Conservation (phyloP, 2,113 vertebrate species). For the Apodemus speciosus region DNA sequence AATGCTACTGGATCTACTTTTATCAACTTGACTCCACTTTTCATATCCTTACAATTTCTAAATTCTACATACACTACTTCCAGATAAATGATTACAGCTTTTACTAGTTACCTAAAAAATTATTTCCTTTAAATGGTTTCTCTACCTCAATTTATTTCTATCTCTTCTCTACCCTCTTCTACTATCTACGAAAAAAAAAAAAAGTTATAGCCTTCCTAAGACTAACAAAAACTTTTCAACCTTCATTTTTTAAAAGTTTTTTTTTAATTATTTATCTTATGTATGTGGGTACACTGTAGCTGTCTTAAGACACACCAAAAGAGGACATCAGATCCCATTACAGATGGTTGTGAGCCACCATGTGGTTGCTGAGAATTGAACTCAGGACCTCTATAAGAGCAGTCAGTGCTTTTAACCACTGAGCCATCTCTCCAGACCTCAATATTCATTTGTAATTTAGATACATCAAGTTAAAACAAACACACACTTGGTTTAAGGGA, state of each 20-base stretch:
- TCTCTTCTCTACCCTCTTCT: not conserved
- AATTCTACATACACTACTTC: not conserved
- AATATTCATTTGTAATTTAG: not conserved
- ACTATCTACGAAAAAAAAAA: not conserved
- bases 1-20: not conserved
- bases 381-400: no score
- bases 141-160: conserved; percentile 10
- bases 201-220: not conserved
- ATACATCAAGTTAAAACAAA: not conserved
- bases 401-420: no score
- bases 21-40: not conserved
- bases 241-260: not conserved
- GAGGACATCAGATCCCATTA: no score
- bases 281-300: no score
- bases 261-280: no score
- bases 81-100: not conserved
- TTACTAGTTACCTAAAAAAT: not conserved
- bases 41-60: not conserved
- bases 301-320: no score
- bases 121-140: conserved; percentile 23
- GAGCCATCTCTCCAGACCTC: no score
- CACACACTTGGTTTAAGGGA: not conserved
- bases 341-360: no score
- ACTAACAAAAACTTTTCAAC: conserved; percentile 26
- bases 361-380: no score